Evolutionary conservation across 2,888 invertebrate genomes (phyloP), one percentile per base, ranked within the genome.

Genomic region (Eugnorisma glareosa): DNA sequence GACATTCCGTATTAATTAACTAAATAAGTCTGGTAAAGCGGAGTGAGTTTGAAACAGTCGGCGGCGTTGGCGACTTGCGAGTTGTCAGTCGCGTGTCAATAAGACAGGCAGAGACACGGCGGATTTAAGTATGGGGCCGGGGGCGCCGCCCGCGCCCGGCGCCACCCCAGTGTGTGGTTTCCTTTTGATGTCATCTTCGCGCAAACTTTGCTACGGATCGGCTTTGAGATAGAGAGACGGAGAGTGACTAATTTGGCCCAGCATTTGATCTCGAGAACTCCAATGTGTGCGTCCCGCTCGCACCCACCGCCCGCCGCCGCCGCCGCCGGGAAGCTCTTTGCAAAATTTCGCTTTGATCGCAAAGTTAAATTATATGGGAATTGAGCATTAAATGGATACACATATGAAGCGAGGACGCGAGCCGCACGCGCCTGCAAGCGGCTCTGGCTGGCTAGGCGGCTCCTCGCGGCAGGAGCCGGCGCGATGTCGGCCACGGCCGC

Each of bases 111-210:
- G 95, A 95, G 95, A 95, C 95, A 95, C 95, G 96, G 95, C 94
- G 94, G 95, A 94, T 95, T 94, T 93, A 94, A 95, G 96, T 94
- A 94, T 93, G 96, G 94, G 95, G 94, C 92, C 91, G 94, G 94
- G 93, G 93, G 92, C 86, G 90, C 74, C 89, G 90, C 91, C 90
- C 88, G 89, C 79, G 87, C 91, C 90, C 89, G 93, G 90, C 93
- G 92, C 96, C 96, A 93, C 96, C 96, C 96, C 95, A 95, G 95
- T 96, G 95, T 96, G 96, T 96, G 96, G 96, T 96, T 96, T 96
- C 96, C 96, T 96, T 96, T 96, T 96, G 96, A 96, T 96, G 96
- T 96, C 96, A 96, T 96, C 96, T 96, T 96, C 96, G 96, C 96
- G 96, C 96, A 96, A 96, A 96, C 96, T 96, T 96, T 96, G 96